These are phyloP conservation scores for Lophius americanus DNA, from an alignment of 2,797 vertebrate species.

Conservation along the genomic window DNA sequence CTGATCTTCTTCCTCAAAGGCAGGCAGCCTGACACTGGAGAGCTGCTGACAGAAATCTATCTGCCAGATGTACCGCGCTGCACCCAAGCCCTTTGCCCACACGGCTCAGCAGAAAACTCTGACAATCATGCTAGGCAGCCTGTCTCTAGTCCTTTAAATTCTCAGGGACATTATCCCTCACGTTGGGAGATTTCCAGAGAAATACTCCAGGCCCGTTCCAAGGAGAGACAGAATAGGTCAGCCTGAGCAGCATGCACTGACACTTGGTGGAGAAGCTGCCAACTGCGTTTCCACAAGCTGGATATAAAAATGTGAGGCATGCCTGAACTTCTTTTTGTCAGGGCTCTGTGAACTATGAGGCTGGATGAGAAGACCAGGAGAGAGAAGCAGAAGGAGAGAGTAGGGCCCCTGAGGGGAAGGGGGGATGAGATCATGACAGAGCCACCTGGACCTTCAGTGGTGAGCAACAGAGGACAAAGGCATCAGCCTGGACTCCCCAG, in stretches of 20 bases:
- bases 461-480: slow-evolving; percentile 86
- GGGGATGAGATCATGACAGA: slow-evolving; percentile 64
- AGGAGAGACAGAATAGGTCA: slow-evolving; percentile 45
- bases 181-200: slow-evolving; percentile 61
- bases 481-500: slow-evolving; percentile 89
- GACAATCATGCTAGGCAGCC: slow-evolving; percentile 61
- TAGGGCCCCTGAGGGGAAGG: slow-evolving; percentile 14
- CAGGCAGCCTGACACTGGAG: slow-evolving; percentile 81
- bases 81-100: slow-evolving; percentile 74
- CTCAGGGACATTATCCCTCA: slow-evolving; percentile 69
- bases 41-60: slow-evolving; percentile 86
- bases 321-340: slow-evolving; percentile 81
- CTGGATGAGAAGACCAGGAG: slow-evolving; percentile 55
- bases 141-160: slow-evolving; percentile 67
- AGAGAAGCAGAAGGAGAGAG: slow-evolving; percentile 43
- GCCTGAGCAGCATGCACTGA: slow-evolving; percentile 36
- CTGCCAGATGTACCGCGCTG: slow-evolving; percentile 80
- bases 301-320: slow-evolving; percentile 83
- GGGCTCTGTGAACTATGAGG: slow-evolving; percentile 68
- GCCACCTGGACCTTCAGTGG: slow-evolving; percentile 86
- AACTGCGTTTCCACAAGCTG: slow-evolving; percentile 73
- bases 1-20: slow-evolving; percentile 86
- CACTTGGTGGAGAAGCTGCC: slow-evolving; percentile 61
- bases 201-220: slow-evolving; percentile 39
- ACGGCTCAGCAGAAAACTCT: slow-evolving; percentile 80